Evolutionary conservation across 2,888 invertebrate genomes (phyloP).

Genomic region (Apodemia mormo): DNA sequence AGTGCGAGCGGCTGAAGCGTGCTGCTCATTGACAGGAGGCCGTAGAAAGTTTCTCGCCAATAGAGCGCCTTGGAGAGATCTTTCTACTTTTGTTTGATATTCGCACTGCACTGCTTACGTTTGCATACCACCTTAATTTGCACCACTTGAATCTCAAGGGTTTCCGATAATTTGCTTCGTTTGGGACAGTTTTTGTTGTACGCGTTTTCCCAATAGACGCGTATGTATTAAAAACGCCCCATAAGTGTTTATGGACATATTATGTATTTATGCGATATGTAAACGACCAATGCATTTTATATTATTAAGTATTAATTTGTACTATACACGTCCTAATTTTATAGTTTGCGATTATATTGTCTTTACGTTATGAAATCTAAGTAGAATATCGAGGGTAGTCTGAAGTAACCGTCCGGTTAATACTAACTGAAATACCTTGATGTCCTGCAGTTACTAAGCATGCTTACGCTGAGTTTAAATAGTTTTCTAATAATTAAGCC

Average conservation of each 20-base stretch:
- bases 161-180: conserved; percentile 49
- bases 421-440: not conserved
- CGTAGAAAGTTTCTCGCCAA: conserved; percentile 63
- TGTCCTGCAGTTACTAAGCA: not conserved
- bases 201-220: not conserved
- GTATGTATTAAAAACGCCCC: not conserved
- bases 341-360: not conserved
- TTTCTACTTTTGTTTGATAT: conserved; percentile 72
- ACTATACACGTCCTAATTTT: not conserved
- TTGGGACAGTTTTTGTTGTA: not conserved
- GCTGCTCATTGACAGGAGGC: conserved; percentile 70
- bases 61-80: conserved; percentile 57
- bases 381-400: not conserved
- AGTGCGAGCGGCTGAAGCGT: conserved; percentile 65
- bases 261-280: not conserved
- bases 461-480: not conserved
- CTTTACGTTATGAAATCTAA: not conserved
- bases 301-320: not conserved
- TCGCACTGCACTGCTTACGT: conserved; percentile 62
- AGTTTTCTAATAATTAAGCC: too few relatives aligned
- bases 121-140: conserved; percentile 69
- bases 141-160: conserved; percentile 66
- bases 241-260: not conserved
- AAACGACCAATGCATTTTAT: conserved; percentile 12
- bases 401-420: not conserved